A percentile compares a stretch with the other conserved stretches of the same genome.
Conservation (phyloP, 2,888 invertebrate genomes). For the Bombyx huttoni region DNA sequence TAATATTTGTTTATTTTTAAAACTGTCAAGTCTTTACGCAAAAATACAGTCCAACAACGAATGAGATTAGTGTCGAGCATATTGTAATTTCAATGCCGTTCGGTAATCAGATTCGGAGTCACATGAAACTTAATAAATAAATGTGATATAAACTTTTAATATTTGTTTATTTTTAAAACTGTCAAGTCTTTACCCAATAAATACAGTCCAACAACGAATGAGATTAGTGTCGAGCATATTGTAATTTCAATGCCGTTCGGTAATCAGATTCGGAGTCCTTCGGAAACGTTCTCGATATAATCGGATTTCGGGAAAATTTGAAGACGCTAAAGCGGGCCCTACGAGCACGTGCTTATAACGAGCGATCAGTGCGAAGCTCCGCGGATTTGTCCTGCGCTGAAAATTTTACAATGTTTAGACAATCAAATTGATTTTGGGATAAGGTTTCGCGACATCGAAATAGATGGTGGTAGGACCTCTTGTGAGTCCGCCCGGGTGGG, state of each 20-base stretch:
- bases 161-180: no score
- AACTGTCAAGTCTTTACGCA: no score
- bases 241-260: background rate
- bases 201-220: no score
- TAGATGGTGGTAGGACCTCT: background rate
- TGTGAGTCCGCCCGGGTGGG: no score
- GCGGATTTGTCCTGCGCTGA: conserved; percentile 1
- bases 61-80: background rate
- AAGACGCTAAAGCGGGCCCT: background rate
- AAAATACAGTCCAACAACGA: no score
- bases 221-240: background rate
- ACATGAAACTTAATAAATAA: no score
- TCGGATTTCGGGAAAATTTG: conserved; percentile 4
- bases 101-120: conserved; percentile 4
- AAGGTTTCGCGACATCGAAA: background rate
- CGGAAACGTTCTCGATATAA: conserved; percentile 3
- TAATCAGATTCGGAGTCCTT: conserved; percentile 4
- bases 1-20: no score
- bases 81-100: background rate
- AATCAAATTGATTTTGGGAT: background rate
- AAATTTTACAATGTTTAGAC: conserved; percentile 1
- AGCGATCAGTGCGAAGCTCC: conserved; percentile 2
- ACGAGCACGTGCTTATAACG: background rate
- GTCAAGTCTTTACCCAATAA: no score
- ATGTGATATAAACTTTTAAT: no score